Conservation (phyloP, 2,888 invertebrate genomes). For the Lycia hirtaria region DNA sequence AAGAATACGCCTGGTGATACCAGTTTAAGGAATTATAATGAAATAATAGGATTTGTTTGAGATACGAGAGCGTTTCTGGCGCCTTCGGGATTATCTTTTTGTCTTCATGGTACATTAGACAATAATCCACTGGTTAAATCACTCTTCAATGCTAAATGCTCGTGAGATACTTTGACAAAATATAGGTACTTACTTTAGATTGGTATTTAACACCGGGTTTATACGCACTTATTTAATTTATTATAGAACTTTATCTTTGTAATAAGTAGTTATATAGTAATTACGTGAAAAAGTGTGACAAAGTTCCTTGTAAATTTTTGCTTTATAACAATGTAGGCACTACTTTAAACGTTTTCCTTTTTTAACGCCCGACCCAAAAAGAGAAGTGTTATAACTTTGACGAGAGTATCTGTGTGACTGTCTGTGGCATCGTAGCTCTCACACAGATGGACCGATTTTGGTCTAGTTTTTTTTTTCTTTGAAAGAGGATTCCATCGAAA, state of each 20-base stretch:
- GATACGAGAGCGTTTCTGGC: slow-evolving; percentile 61
- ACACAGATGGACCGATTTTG: no score
- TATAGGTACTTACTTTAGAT: not conserved
- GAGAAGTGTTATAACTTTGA: no score
- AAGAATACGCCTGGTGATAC: slow-evolving; percentile 8
- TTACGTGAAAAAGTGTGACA: no score
- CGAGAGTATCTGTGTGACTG: no score
- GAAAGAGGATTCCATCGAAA: no score
- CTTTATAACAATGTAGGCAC: no score
- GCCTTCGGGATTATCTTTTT: slow-evolving; percentile 61
- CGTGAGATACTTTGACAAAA: slow-evolving; percentile 14
- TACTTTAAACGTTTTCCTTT: no score
- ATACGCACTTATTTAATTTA: not conserved
- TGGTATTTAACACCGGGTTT: not conserved
- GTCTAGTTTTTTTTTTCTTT: no score
- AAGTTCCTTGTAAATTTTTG: no score
- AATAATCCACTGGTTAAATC: slow-evolving; percentile 50
- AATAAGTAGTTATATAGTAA: not conserved
- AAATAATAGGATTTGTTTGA: slow-evolving; percentile 56
- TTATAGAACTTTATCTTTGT: not conserved
- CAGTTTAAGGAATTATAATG: slow-evolving; percentile 27
- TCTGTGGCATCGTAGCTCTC: no score
- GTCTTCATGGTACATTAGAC: slow-evolving; percentile 47
- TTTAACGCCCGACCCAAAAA: no score
- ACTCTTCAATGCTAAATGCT: slow-evolving; percentile 26